These are phyloP conservation scores for Pentamera pediparva DNA, from an alignment of 53 echinoderm and acorn worm species.

Conservation along the genomic window DNA sequence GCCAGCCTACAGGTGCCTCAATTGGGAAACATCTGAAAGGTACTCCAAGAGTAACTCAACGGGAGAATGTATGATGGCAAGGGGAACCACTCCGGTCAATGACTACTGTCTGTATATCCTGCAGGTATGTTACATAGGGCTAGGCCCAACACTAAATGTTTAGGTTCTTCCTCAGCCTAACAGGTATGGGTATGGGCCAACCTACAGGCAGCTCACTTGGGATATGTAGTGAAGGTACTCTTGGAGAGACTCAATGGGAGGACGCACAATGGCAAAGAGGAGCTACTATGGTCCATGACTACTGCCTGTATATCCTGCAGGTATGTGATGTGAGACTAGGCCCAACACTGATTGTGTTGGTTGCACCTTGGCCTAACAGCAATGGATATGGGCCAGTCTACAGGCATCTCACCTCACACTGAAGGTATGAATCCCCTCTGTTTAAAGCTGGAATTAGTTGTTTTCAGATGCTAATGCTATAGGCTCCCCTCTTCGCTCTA, in stretches of 20 bases:
- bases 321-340: too few relatives aligned
- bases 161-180: too few relatives aligned
- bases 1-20: slow-evolving; percentile 71
- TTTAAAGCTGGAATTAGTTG: too few relatives aligned
- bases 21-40: slow-evolving; percentile 59
- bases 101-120: slow-evolving; percentile 76
- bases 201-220: slow-evolving; percentile 74
- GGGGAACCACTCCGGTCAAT: slow-evolving; percentile 73
- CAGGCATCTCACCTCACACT: too few relatives aligned
- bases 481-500: too few relatives aligned
- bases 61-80: slow-evolving; percentile 97
- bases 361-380: too few relatives aligned
- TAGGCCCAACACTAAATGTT: too few relatives aligned
- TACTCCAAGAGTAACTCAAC: slow-evolving; percentile 58
- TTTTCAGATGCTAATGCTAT: too few relatives aligned
- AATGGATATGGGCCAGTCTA: too few relatives aligned
- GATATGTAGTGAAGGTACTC: slow-evolving; percentile 55
- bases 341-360: too few relatives aligned
- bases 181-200: slow-evolving; percentile 66
- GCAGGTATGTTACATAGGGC: too few relatives aligned
- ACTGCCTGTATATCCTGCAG: slow-evolving; percentile 88
- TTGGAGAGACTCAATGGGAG: slow-evolving; percentile 75
- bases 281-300: slow-evolving; percentile 64
- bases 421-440: too few relatives aligned
- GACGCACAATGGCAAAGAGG: slow-evolving; percentile 94